A percentile compares a stretch with the other conserved stretches of the same genome.
phyloP scores from a whole-genome alignment of 2,113 vertebrate species.

The Brachyhypopomus gauderio region DNA sequence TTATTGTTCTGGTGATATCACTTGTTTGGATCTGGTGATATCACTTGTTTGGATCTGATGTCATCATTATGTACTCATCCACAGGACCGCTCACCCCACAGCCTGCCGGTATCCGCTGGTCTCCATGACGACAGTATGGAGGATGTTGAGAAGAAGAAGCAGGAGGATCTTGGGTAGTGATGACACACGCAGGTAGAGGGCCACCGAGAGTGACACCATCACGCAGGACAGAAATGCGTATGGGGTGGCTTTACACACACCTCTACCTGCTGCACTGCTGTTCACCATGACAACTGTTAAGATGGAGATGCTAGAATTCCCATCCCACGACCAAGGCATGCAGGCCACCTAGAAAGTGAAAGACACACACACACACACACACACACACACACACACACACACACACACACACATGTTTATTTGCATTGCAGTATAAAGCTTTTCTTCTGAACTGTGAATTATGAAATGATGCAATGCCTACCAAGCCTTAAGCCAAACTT shows the following conservation, averaged over 20 bases:
- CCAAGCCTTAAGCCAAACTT: too few relatives aligned
- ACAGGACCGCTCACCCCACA: constrained; percentile 75
- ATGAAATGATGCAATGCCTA: background rate
- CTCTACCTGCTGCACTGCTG: constrained; percentile 67
- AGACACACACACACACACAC: constrained; percentile 73
- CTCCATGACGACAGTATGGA: constrained; percentile 90
- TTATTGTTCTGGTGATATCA: background rate
- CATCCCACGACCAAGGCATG: constrained; percentile 84
- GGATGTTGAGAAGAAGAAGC: constrained; percentile 85
- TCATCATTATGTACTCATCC: constrained; percentile 15
- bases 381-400: background rate
- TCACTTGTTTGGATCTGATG: background rate
- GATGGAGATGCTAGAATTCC: constrained; percentile 76
- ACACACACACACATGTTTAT: background rate
- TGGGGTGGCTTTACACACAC: constrained; percentile 81
- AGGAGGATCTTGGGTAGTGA: constrained; percentile 93
- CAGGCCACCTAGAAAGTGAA: constrained; percentile 81
- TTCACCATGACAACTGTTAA: constrained; percentile 74
- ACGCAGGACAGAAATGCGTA: constrained; percentile 92
- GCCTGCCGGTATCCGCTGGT: constrained; percentile 88
- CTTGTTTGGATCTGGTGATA: background rate
- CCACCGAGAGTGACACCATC: constrained; percentile 85
- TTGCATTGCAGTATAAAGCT: too few relatives aligned
- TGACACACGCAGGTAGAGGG: constrained; percentile 92
- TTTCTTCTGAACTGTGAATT: background rate